These are phyloP conservation scores for Drosophila nigrodunni DNA, from an alignment of 1,140 invertebrate genomes.

Conservation along the genomic window DNA sequence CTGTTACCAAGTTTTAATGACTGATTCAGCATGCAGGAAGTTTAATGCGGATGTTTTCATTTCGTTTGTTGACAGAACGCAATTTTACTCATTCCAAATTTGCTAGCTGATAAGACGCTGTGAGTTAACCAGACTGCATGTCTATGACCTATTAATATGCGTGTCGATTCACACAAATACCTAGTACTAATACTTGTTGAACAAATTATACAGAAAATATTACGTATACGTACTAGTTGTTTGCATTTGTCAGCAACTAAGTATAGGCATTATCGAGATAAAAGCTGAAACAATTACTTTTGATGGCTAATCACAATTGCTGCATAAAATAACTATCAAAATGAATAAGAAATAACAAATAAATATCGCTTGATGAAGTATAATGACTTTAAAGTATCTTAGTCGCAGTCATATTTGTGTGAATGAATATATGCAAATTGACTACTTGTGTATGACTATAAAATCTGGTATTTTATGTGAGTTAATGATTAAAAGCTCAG, in stretches of 20 bases:
- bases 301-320: not conserved
- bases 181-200: conserved; percentile 2
- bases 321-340: not conserved
- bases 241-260: conserved; percentile 6
- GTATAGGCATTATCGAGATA: not conserved
- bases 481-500: not conserved
- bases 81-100: conserved; percentile 14
- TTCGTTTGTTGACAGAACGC: not conserved
- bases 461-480: too few relatives aligned
- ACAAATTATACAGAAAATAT: conserved; percentile 6
- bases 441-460: too few relatives aligned
- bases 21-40: conserved; percentile 61
- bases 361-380: too few relatives aligned
- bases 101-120: conserved; percentile 53
- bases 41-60: conserved; percentile 1
- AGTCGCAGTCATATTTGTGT: not conserved
- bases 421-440: not conserved
- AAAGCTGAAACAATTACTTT: not conserved
- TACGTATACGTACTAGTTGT: not conserved
- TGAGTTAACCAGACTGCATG: conserved; percentile 61
- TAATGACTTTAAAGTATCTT: not conserved
- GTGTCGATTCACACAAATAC: conserved; percentile 9
- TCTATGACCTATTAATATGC: conserved; percentile 26
- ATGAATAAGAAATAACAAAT: too few relatives aligned
- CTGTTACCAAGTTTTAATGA: not conserved